phyloP scores from a whole-genome alignment of 2,888 invertebrate genomes.

The Prionchulus punctatus region DNA sequence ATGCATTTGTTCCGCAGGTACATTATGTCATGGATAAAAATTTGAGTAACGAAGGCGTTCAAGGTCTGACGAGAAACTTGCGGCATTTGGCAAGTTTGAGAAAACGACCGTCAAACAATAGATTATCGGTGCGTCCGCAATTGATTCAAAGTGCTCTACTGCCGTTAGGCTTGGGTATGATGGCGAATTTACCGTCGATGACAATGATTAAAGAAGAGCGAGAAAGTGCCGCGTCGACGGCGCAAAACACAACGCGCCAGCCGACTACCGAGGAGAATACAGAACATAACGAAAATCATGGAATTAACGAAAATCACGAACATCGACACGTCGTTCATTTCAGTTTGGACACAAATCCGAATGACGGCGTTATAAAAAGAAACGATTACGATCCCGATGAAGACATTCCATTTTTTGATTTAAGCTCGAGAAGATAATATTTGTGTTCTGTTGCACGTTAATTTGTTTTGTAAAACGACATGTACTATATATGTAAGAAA shows the following conservation, averaged over 20 bases:
- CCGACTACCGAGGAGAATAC: not conserved
- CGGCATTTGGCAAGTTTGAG: not conserved
- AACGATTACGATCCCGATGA: not conserved
- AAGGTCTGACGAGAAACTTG: not conserved
- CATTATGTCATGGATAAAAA: constrained; percentile 5
- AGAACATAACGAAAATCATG: not conserved
- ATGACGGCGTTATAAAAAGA: too few species aligned
- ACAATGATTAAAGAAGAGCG: not conserved
- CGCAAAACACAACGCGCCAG: not conserved
- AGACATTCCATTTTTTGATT: not conserved
- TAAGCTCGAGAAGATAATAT: not conserved
- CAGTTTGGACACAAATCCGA: too few species aligned
- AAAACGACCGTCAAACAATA: too few species aligned
- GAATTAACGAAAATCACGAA: too few species aligned
- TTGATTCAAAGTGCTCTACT: not conserved
- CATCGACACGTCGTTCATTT: too few species aligned
- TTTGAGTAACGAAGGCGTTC: not conserved
- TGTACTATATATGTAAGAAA: too few species aligned
- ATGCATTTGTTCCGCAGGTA: too few species aligned
- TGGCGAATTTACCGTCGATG: not conserved
- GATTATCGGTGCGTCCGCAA: too few species aligned
- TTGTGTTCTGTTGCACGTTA: too few species aligned
- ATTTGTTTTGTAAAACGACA: too few species aligned
- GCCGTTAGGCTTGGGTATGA: constrained; percentile 1
- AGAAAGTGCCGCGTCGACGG: not conserved